Evolutionary conservation across 2,113 vertebrate species (phyloP).

Genomic region (Azemiops feae): DNA sequence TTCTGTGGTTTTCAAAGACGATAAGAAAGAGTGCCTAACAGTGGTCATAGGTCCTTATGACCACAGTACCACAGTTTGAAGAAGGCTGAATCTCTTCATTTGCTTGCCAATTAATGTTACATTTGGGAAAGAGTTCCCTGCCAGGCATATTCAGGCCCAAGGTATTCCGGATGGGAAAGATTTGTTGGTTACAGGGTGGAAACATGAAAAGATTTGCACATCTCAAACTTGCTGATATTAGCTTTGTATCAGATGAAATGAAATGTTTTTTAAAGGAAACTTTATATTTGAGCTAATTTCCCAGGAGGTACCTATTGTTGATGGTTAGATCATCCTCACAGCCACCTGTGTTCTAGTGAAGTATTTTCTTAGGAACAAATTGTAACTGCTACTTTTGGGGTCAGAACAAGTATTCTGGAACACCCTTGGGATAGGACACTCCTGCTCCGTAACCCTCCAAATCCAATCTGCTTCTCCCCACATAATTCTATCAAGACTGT

Average conservation of each 20-base stretch:
- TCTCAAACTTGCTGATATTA: background rate
- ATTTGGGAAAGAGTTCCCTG: background rate
- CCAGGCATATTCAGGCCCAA: background rate
- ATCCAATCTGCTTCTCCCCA: background rate
- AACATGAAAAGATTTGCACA: background rate
- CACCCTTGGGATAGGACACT: background rate
- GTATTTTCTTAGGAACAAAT: background rate
- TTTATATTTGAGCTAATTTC: background rate
- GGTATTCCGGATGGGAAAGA: background rate
- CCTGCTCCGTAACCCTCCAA: background rate
- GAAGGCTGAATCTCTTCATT: background rate
- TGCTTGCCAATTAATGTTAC: background rate
- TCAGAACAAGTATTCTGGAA: background rate
- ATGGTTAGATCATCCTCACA: background rate
- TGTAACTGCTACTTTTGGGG: background rate
- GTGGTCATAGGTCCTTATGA: background rate
- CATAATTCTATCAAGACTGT: background rate
- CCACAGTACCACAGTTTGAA: background rate
- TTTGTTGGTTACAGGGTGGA: background rate
- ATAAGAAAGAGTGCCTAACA: background rate
- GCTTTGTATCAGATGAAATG: background rate
- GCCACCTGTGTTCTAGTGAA: background rate
- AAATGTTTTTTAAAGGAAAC: background rate
- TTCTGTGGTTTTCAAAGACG: background rate
- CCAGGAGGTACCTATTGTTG: background rate